Conservation (phyloP, 2,113 vertebrate species). For the Sphyrna mokarran region DNA sequence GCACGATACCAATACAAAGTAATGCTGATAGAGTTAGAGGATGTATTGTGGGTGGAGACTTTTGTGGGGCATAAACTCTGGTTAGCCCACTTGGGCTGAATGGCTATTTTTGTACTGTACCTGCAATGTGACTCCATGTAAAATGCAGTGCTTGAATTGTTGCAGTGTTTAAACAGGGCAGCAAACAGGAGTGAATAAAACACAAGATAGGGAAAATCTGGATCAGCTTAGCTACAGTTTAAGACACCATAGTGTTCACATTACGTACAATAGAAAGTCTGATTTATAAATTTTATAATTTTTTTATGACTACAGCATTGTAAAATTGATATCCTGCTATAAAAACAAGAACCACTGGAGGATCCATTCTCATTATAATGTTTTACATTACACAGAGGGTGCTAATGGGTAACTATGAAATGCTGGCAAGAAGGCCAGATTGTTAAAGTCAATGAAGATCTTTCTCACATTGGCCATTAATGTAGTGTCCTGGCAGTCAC, state of each 20-base stretch:
- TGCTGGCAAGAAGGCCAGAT: not conserved
- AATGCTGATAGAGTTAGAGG: not conserved
- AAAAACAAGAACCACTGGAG: conserved; percentile 25
- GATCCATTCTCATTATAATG: conserved; percentile 21
- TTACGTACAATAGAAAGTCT: not conserved
- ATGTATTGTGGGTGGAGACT: not conserved
- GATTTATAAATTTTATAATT: conserved; percentile 8
- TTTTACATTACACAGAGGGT: not conserved
- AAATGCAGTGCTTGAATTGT: not conserved
- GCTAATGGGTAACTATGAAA: conserved; percentile 5
- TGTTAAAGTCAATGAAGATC: conserved; percentile 7
- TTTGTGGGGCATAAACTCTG: not conserved
- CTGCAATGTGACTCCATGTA: not conserved
- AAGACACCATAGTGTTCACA: not conserved
- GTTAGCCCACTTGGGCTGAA: not conserved
- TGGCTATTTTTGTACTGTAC: not conserved
- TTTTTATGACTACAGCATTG: conserved; percentile 19
- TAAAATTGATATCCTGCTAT: conserved; percentile 25
- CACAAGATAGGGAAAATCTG: conserved; percentile 9
- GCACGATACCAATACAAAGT: no score
- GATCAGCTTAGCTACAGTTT: not conserved
- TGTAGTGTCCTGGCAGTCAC: not conserved
- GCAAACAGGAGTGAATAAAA: not conserved
- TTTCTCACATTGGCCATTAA: not conserved
- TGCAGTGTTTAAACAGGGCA: not conserved